These are phyloP conservation scores for Lochmaea capreae DNA, from an alignment of 2,888 invertebrate genomes.

Conservation along the genomic window DNA sequence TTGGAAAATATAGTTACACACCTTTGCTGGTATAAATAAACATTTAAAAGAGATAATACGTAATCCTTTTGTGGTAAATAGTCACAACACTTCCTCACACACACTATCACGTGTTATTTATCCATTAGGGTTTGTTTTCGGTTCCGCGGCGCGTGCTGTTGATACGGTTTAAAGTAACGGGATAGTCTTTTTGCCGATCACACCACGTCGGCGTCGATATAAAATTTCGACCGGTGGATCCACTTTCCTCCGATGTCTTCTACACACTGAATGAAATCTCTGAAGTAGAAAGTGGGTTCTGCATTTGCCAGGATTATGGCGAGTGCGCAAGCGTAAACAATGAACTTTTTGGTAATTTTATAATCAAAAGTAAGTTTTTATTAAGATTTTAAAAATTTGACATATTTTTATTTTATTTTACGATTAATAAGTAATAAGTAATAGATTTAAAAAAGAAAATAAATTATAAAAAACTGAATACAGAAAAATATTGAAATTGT, in stretches of 20 bases:
- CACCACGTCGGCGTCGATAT: conserved; percentile 18
- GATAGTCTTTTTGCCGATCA: conserved; percentile 13
- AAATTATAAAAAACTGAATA: too few relatives aligned
- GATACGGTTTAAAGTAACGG: conserved; percentile 4
- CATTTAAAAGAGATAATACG: conserved; percentile 20
- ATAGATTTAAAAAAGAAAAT: too few relatives aligned
- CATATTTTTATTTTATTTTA: too few relatives aligned
- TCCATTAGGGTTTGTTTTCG: conserved; percentile 20
- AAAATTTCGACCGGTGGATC: conserved; percentile 24
- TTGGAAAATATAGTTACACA: conserved; percentile 26
- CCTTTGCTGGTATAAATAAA: conserved; percentile 24
- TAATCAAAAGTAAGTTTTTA: background rate
- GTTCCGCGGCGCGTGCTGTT: conserved; percentile 19
- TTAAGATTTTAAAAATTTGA: too few relatives aligned
- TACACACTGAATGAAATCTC: conserved; percentile 39
- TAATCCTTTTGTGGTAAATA: conserved; percentile 30
- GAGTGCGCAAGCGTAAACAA: conserved; percentile 54
- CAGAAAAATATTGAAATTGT: too few relatives aligned
- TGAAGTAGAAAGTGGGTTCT: conserved; percentile 62
- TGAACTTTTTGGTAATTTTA: background rate
- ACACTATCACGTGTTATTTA: conserved; percentile 59
- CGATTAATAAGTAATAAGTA: too few relatives aligned
- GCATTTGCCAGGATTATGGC: conserved; percentile 54
- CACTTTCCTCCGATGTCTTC: conserved; percentile 32
- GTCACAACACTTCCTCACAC: conserved; percentile 56